Conservation (phyloP, 2,113 vertebrate genomes). For the Perca schrenkii region DNA sequence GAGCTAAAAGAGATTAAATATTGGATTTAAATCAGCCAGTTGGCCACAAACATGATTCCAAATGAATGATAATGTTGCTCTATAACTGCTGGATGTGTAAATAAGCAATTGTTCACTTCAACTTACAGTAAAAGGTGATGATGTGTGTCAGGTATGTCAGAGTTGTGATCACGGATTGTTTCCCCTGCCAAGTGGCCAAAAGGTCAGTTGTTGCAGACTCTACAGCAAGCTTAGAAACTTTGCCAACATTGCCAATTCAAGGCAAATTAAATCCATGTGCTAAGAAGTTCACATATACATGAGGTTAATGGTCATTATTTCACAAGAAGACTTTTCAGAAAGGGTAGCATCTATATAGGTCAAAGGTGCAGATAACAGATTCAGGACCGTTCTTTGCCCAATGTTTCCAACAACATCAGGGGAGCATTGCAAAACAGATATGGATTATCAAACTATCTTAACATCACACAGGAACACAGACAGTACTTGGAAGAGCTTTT, state of each 20-base stretch:
- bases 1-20: background rate
- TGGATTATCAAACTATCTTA: background rate
- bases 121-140: background rate
- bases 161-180: background rate
- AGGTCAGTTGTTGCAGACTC: background rate
- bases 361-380: conserved; percentile 13
- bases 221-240: background rate
- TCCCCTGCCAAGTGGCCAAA: background rate
- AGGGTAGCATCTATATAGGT: background rate
- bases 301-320: background rate
- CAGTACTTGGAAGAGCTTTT: background rate
- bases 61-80: background rate
- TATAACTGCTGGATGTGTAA: background rate
- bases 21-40: background rate
- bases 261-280: background rate
- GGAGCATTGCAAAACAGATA: background rate
- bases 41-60: background rate
- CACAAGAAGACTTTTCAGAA: background rate
- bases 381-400: background rate
- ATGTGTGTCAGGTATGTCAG: background rate
- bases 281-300: background rate
- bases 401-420: background rate
- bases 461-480: background rate
- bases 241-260: background rate
- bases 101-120: background rate